Conservation (phyloP, 1,140 invertebrate species). For the Lasaia peninsularis region DNA sequence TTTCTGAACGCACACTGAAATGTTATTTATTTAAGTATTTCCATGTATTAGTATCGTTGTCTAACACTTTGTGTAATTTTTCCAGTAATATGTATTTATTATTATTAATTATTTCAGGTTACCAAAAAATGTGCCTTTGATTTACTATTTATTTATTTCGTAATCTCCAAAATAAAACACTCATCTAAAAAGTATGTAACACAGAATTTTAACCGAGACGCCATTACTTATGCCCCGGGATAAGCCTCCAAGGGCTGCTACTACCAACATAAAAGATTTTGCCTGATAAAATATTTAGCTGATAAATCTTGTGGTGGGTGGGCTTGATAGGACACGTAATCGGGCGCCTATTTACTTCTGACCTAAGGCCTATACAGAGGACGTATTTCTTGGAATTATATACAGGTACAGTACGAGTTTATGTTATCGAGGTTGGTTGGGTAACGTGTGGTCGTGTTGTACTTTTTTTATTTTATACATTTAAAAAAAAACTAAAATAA, state of each 20-base stretch:
- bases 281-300: constrained; percentile 9
- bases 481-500: too few species aligned
- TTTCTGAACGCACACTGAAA: too few species aligned
- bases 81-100: too few species aligned
- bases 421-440: neutral
- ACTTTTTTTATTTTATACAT: too few species aligned
- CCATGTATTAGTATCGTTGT: too few species aligned
- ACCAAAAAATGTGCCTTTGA: too few species aligned
- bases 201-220: neutral
- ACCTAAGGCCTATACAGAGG: neutral
- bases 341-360: constrained; percentile 5
- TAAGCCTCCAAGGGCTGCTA: neutral
- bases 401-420: neutral
- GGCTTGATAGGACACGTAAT: constrained; percentile 2
- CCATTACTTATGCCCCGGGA: constrained; percentile 1
- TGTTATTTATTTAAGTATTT: too few species aligned
- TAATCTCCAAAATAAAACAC: too few species aligned
- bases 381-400: neutral
- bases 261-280: constrained; percentile 8
- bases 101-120: too few species aligned
- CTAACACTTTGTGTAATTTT: too few species aligned
- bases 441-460: neutral
- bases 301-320: neutral
- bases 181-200: neutral
- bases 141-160: too few species aligned